Evolutionary conservation across 2,888 invertebrate species (phyloP), one percentile per base, ranked within the genome.

Genomic region (Tenthredo amoena): DNA sequence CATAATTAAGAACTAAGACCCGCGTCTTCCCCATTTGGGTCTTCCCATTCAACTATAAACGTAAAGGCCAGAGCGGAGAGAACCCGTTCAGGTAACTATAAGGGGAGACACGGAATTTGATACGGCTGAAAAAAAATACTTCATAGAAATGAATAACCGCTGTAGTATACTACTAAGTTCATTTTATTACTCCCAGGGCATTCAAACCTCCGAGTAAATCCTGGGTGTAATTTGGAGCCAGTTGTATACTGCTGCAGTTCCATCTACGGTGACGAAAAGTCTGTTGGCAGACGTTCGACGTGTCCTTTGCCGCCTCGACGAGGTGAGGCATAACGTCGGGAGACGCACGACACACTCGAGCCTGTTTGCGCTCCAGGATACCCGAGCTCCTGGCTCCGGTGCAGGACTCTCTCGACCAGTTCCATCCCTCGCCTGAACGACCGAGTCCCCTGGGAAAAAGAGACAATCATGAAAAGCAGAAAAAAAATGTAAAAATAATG

Each of bases 211-310:
- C 95, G 1, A 96, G 95, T 87, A 98, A 94, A 93, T 98, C 98
- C 9, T 97, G 96, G n/a, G 96, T 95, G 88, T 96, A 95, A 89
- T 95, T 95, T 0, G 98, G 98, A 0, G 97, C 97, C 34, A 94
- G 94, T 68, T 95, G 95, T 84, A 97, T 95, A 72, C 97, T 96
- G 86, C 97, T 96, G 94, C 98, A 98, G 94, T 98, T 98, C 98
- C 98, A 98, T 86, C 97, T 94, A 87, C 97, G 95, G 89, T 96
- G 95, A 40, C 95, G 94, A 93, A 97, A 97, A 37, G 96, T 95
- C 87, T 95, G 94, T 92, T 96, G 96, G 93, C 98, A 98, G 79
- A 96, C 96, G 87, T 95, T 94, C 82, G 96, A 95, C 6, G 97
- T 95, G 86, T 96, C 94, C 62, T 95, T 94, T 5, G 97, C 96